Evolutionary conservation across 2,888 invertebrate genomes (phyloP).

Genomic region (Archaeoteleia sp.): DNA sequence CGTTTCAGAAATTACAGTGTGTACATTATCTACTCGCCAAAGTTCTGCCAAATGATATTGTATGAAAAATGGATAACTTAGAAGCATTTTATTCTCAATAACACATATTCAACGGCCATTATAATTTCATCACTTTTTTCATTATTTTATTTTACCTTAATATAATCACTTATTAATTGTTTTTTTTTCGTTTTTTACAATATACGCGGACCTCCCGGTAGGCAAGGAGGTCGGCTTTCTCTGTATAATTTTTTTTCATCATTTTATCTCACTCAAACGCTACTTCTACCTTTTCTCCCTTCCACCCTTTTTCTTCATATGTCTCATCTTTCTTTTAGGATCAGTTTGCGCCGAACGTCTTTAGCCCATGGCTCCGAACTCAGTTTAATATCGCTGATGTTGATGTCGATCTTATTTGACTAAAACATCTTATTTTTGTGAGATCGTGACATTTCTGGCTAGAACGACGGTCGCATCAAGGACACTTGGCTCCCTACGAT

Average conservation of each 20-base stretch:
- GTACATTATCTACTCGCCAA: slow-evolving; percentile 61
- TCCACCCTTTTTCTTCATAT: slow-evolving; percentile 59
- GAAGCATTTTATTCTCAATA: slow-evolving; percentile 62
- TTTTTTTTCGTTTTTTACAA: slow-evolving; percentile 65
- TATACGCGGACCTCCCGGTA: slow-evolving; percentile 75
- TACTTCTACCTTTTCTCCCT: slow-evolving; percentile 62
- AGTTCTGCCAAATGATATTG: slow-evolving; percentile 64
- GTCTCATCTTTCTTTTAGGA: slow-evolving; percentile 66
- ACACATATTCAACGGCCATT: slow-evolving; percentile 64
- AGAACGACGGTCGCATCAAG: slow-evolving; percentile 75
- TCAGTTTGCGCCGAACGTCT: slow-evolving; percentile 75
- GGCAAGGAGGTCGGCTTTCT: slow-evolving; percentile 74
- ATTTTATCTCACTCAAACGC: slow-evolving; percentile 60
- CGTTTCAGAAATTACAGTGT: slow-evolving; percentile 53
- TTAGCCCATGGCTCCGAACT: slow-evolving; percentile 74
- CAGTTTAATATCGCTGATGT: slow-evolving; percentile 67
- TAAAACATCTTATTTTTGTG: slow-evolving; percentile 61
- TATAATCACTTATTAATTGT: slow-evolving; percentile 72
- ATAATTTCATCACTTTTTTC: slow-evolving; percentile 66
- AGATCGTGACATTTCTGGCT: slow-evolving; percentile 75
- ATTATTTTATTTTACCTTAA: slow-evolving; percentile 65
- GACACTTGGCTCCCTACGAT: slow-evolving; percentile 75
- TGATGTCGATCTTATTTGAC: slow-evolving; percentile 56
- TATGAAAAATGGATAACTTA: slow-evolving; percentile 63
- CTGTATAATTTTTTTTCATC: slow-evolving; percentile 72